Evolutionary conservation across 2,797 vertebrate species (phyloP).

Genomic region (Spinus pinus): DNA sequence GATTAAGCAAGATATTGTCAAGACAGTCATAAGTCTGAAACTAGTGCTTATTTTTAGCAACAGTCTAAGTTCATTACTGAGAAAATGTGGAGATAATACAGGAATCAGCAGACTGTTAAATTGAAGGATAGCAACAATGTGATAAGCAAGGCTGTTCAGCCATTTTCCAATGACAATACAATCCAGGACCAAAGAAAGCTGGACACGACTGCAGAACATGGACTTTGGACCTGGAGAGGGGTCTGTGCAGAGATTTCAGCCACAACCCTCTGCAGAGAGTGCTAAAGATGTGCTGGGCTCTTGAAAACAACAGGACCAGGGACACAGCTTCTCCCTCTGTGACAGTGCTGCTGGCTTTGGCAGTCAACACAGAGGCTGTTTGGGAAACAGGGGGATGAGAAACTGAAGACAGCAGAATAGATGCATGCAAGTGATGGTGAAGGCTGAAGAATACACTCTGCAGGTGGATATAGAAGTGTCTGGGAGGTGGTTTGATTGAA

Average conservation of each 20-base stretch:
- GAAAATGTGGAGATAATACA: not conserved
- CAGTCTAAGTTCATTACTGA: not conserved
- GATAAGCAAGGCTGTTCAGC: not conserved
- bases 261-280: not conserved
- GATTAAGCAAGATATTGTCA: not conserved
- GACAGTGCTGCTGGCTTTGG: not conserved
- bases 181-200: not conserved
- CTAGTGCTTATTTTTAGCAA: not conserved
- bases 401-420: not conserved
- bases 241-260: not conserved
- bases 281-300: not conserved
- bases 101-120: not conserved
- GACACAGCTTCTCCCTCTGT: not conserved
- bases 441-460: not conserved
- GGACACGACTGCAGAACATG: accelerated
- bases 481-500: not conserved
- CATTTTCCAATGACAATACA: not conserved
- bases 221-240: not conserved
- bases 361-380: not conserved
- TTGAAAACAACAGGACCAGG: not conserved
- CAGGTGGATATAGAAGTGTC: not conserved
- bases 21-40: not conserved
- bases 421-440: not conserved
- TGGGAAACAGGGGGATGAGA: not conserved
- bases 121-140: not conserved